Percentiles rank a stretch among this genome's conserved stretches.
Evolutionary conservation across 2,888 invertebrate genomes (phyloP).

Genomic region (Perizoma flavofasciatum): DNA sequence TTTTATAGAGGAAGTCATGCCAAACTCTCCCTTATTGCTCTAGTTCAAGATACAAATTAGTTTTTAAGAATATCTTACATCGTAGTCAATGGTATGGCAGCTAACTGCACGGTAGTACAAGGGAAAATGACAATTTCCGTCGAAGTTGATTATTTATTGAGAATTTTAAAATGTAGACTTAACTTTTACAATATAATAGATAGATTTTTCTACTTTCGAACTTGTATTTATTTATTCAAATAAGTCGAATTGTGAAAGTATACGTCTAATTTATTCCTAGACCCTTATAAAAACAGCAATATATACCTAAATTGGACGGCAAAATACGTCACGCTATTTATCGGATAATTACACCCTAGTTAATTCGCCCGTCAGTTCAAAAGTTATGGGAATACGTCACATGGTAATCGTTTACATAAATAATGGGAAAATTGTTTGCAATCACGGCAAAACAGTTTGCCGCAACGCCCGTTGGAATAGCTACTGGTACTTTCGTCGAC

Average conservation of each 20-base stretch:
- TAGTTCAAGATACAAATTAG: constrained; percentile 8
- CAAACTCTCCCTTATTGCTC: constrained; percentile 2
- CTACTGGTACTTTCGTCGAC: not conserved
- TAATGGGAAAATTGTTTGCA: constrained; percentile 29
- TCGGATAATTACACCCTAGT: constrained; percentile 24
- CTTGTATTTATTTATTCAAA: too few species aligned
- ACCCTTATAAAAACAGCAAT: too few species aligned
- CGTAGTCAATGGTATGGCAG: not conserved
- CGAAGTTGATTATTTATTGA: too few species aligned
- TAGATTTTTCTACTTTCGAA: too few species aligned
- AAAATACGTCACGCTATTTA: constrained; percentile 23
- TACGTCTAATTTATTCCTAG: too few species aligned
- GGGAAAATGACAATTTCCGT: too few species aligned
- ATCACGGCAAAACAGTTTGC: constrained; percentile 22
- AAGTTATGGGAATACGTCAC: constrained; percentile 32
- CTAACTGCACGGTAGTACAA: too few species aligned
- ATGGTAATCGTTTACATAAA: constrained; percentile 29
- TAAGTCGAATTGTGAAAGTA: too few species aligned
- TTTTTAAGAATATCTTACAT: not conserved
- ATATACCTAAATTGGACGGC: constrained; percentile 4
- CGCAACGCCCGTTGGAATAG: constrained; percentile 13
- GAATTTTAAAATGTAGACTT: too few species aligned
- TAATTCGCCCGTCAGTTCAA: constrained; percentile 25
- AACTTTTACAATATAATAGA: too few species aligned
- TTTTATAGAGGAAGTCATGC: constrained; percentile 5